Evolutionary conservation across 2,888 invertebrate species (phyloP).

Genomic region (Euproctis similis): DNA sequence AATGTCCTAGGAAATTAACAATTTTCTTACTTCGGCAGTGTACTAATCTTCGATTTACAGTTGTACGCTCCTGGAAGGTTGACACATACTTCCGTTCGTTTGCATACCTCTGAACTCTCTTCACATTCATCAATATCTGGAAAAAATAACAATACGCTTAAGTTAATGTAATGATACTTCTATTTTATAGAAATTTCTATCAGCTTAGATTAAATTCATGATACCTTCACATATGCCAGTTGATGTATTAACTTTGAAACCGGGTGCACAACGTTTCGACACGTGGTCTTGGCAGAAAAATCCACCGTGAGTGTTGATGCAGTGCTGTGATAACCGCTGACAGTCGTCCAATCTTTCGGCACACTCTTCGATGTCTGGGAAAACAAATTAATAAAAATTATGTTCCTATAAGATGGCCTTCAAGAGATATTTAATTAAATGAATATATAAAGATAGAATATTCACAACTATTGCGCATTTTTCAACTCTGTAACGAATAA

Average conservation of each 20-base stretch:
- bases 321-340: slow-evolving; percentile 78
- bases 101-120: slow-evolving; percentile 84
- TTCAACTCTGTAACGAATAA: too few relatives aligned
- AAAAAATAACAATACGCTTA: too few relatives aligned
- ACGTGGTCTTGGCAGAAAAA: slow-evolving; percentile 82
- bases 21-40: slow-evolving; percentile 55
- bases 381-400: too few relatives aligned
- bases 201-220: background rate
- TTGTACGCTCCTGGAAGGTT: slow-evolving; percentile 90
- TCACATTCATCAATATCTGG: slow-evolving; percentile 92
- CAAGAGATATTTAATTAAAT: too few relatives aligned
- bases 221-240: slow-evolving; percentile 77
- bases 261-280: slow-evolving; percentile 78
- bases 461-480: too few relatives aligned
- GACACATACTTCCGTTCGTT: slow-evolving; percentile 85
- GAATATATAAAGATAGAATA: too few relatives aligned
- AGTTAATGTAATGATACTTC: background rate
- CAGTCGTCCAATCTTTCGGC: slow-evolving; percentile 79
- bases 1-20: background rate
- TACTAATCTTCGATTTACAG: slow-evolving; percentile 79
- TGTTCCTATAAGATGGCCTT: too few relatives aligned
- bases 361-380: slow-evolving; percentile 86
- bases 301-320: slow-evolving; percentile 82
- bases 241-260: slow-evolving; percentile 75
- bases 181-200: background rate